Evolutionary conservation across 2,113 vertebrate genomes (phyloP).

Genomic region (Chrysochloris asiatica): DNA sequence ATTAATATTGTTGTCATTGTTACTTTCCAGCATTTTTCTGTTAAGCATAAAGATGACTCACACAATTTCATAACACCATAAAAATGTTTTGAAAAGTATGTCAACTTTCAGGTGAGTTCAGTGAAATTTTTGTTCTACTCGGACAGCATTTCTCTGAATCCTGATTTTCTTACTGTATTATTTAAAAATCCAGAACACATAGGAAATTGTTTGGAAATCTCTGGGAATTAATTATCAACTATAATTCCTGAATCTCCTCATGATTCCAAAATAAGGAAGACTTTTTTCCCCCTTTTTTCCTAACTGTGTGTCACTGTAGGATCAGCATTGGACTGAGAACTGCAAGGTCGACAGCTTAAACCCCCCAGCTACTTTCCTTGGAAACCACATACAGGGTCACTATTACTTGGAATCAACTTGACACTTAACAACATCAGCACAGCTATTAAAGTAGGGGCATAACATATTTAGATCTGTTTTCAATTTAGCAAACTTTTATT

Average conservation of each 20-base stretch:
- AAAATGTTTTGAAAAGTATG: background rate
- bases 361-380: no score
- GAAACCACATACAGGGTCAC: background rate
- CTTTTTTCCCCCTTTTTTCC: no score
- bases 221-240: slow-evolving; percentile 30
- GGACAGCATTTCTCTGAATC: background rate
- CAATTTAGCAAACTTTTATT: background rate
- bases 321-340: no score
- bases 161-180: background rate
- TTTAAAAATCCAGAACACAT: slow-evolving; percentile 1
- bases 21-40: slow-evolving; percentile 2
- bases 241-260: background rate
- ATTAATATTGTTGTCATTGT: background rate
- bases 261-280: slow-evolving; percentile 4
- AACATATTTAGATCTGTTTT: background rate
- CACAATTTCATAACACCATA: background rate
- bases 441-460: background rate
- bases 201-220: background rate
- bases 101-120: background rate
- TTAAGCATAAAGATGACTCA: background rate
- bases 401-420: no score
- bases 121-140: background rate
- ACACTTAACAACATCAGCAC: no score
- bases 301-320: no score
- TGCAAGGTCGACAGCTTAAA: no score